Conservation (phyloP, 2,113 vertebrate genomes). For the Acinonyx jubatus region DNA sequence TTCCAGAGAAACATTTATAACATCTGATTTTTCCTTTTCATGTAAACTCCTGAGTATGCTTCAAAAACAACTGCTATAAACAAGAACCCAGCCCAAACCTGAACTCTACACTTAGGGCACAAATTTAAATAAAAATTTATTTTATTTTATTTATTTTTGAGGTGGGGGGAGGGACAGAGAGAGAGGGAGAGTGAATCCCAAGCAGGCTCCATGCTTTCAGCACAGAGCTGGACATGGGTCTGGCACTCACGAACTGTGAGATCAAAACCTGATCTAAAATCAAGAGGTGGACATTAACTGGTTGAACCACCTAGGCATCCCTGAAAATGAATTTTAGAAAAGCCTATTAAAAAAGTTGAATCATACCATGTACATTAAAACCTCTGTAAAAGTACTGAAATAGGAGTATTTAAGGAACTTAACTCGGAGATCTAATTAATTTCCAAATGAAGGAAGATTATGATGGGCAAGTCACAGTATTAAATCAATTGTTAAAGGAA, state of each 20-base stretch:
- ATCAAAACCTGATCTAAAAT: no score
- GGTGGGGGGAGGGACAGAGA: no score
- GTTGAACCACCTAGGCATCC: no score
- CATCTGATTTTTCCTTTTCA: neutral
- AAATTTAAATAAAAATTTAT: constrained; percentile 11
- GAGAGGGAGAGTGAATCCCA: no score
- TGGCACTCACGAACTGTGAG: no score
- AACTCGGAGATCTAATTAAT: constrained; percentile 9
- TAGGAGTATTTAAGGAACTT: neutral
- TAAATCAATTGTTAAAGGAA: neutral
- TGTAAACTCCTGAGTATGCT: neutral
- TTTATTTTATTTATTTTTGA: neutral
- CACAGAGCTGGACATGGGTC: no score
- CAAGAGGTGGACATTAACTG: no score
- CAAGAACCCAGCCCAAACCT: neutral
- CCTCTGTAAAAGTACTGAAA: neutral
- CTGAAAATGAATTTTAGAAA: constrained; percentile 37
- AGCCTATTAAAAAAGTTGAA: constrained; percentile 2
- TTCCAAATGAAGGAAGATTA: constrained; percentile 29
- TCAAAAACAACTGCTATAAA: constrained; percentile 3
- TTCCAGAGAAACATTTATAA: constrained; percentile 13
- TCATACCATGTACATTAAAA: neutral
- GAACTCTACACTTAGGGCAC: neutral
- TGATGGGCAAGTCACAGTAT: neutral
- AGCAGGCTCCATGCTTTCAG: no score